Conservation (phyloP, 2,113 vertebrate genomes). For the Rhinogobius similis region DNA sequence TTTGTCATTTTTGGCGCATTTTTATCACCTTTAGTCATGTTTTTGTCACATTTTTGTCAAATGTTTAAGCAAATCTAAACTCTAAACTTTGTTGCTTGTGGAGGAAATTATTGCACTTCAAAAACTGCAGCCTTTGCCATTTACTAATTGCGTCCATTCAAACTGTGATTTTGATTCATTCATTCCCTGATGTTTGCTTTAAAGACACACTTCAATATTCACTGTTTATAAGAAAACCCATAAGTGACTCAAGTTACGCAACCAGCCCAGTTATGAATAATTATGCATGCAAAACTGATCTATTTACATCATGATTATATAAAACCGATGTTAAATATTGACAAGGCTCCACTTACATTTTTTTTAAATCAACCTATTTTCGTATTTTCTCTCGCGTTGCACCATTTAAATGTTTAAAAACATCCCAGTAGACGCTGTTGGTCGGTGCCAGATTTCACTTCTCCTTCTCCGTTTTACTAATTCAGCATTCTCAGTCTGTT, state of each 20-base stretch:
- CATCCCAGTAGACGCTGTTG: neutral
- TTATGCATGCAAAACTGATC: neutral
- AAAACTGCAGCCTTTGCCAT: too few relatives aligned
- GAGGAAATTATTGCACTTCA: too few relatives aligned
- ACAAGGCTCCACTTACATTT: neutral
- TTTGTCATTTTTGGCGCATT: too few relatives aligned
- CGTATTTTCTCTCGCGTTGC: neutral
- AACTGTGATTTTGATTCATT: too few relatives aligned
- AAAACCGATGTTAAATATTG: neutral
- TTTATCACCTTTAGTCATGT: too few relatives aligned
- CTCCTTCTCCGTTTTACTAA: conserved; percentile 1
- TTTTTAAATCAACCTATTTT: neutral
- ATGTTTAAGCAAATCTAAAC: too few relatives aligned
- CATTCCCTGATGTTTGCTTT: too few relatives aligned
- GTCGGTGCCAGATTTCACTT: conserved; percentile 11
- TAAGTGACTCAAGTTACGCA: neutral
- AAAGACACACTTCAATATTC: neutral
- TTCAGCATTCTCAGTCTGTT: conserved; percentile 22
- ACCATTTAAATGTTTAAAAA: conserved; percentile 1
- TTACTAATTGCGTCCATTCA: too few relatives aligned
- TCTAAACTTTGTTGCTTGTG: too few relatives aligned
- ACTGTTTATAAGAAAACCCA: too few relatives aligned
- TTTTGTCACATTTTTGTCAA: too few relatives aligned
- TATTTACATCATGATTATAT: conserved; percentile 1
- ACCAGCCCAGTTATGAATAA: neutral